Percentiles rank a stretch among this genome's conserved stretches.
Evolutionary conservation across 2,113 vertebrate species (phyloP).

Genomic region (Cettia cetti): DNA sequence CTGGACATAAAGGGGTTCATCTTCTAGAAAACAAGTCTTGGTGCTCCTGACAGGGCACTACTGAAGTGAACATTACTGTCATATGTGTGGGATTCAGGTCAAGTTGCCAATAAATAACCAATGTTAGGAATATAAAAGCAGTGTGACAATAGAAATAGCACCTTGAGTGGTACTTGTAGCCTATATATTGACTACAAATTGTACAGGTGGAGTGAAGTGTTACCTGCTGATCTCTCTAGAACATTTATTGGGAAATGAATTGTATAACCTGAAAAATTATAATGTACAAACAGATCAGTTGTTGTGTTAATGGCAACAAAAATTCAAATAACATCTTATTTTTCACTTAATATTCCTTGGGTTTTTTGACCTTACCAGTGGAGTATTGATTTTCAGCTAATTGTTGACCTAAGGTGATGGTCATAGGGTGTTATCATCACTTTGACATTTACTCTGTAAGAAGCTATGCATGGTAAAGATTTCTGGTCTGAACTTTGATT

Average conservation of each 20-base stretch:
- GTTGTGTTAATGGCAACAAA: not conserved
- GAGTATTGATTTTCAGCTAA: not conserved
- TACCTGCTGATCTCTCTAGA: not conserved
- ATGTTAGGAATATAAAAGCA: not conserved
- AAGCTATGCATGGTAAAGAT: not conserved
- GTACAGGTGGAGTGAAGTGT: not conserved
- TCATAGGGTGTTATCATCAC: not conserved
- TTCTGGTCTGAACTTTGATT: constrained; percentile 4
- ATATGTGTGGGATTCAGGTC: not conserved
- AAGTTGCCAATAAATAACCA: not conserved
- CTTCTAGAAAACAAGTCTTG: not conserved
- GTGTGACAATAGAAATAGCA: not conserved
- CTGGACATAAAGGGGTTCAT: not conserved
- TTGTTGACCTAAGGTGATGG: not conserved
- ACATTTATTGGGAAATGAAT: not conserved
- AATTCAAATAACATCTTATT: not conserved
- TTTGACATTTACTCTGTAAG: not conserved
- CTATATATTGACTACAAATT: not conserved
- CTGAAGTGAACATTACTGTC: not conserved
- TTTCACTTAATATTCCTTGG: not conserved
- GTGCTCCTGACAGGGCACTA: not conserved
- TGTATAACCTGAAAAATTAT: not conserved
- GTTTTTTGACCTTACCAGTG: not conserved
- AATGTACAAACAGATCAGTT: not conserved
- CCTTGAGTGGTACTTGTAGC: not conserved